These are phyloP conservation scores for Eupsilia transversa DNA, from an alignment of 2,888 invertebrate genomes.

Conservation along the genomic window DNA sequence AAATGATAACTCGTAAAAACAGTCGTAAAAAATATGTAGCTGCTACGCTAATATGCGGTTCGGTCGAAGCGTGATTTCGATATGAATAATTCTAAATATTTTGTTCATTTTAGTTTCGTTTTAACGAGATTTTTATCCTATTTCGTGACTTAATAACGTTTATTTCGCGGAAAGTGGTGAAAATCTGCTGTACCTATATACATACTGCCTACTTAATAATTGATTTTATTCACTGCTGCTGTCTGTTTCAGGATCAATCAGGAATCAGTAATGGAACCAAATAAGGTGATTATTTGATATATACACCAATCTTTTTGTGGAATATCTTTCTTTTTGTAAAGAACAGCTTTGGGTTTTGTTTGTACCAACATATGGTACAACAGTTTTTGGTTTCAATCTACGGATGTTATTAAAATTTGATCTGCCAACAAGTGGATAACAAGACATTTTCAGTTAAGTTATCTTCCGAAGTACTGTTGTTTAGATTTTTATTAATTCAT, in stretches of 20 bases:
- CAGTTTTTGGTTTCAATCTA: not conserved
- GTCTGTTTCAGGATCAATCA: too few relatives aligned
- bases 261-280: not conserved
- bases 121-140: constrained; percentile 26
- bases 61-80: constrained; percentile 39
- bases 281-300: too few relatives aligned
- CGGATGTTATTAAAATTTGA: not conserved
- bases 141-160: constrained; percentile 5
- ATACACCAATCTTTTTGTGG: too few relatives aligned
- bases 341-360: not conserved
- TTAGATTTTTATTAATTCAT: not conserved
- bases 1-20: constrained; percentile 78
- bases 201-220: too few relatives aligned
- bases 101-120: constrained; percentile 46
- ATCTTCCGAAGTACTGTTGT: too few relatives aligned
- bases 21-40: constrained; percentile 72
- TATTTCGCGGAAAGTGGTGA: not conserved
- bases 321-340: not conserved
- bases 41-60: constrained; percentile 53
- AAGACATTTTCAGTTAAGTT: not conserved
- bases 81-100: constrained; percentile 55
- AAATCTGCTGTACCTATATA: not conserved
- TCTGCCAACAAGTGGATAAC: too few relatives aligned
- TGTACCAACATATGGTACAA: too few relatives aligned
- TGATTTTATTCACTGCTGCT: not conserved